Evolutionary conservation across 1,140 invertebrate genomes (phyloP).

Genomic region (Planococcus citri): DNA sequence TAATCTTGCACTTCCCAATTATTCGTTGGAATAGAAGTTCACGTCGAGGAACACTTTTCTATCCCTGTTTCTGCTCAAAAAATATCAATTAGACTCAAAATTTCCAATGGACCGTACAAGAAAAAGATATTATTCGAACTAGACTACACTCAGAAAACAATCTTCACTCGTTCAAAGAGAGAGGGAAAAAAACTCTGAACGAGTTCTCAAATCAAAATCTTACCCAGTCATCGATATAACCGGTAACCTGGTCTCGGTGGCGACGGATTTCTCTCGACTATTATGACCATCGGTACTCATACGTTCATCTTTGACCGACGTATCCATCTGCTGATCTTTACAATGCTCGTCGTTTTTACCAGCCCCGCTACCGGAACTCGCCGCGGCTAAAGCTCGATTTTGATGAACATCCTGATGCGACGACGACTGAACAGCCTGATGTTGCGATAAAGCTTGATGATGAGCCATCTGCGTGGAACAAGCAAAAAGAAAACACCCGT

Average conservation of each 20-base stretch:
- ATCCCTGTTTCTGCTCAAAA: too few relatives aligned
- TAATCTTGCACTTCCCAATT: too few relatives aligned
- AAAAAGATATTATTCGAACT: too few relatives aligned
- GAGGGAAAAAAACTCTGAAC: too few relatives aligned
- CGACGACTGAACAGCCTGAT: constrained; percentile 27
- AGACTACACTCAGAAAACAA: too few relatives aligned
- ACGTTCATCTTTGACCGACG: not conserved
- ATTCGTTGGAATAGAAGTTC: too few relatives aligned
- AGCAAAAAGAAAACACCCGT: not conserved
- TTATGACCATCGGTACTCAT: not conserved
- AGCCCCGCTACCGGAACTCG: not conserved
- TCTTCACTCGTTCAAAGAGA: too few relatives aligned
- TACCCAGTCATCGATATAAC: constrained; percentile 16
- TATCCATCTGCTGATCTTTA: constrained; percentile 19
- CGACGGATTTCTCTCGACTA: not conserved
- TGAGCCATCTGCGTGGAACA: constrained; percentile 31
- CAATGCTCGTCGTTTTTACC: not conserved
- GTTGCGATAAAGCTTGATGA: constrained; percentile 28
- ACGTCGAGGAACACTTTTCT: too few relatives aligned
- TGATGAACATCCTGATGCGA: constrained; percentile 31
- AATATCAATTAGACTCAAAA: too few relatives aligned
- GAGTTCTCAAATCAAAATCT: too few relatives aligned
- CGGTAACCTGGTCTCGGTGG: not conserved
- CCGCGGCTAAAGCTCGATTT: constrained; percentile 26
- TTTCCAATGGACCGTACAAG: too few relatives aligned